These are phyloP conservation scores for Clostera curtula DNA, from an alignment of 2,888 invertebrate species.

Conservation along the genomic window DNA sequence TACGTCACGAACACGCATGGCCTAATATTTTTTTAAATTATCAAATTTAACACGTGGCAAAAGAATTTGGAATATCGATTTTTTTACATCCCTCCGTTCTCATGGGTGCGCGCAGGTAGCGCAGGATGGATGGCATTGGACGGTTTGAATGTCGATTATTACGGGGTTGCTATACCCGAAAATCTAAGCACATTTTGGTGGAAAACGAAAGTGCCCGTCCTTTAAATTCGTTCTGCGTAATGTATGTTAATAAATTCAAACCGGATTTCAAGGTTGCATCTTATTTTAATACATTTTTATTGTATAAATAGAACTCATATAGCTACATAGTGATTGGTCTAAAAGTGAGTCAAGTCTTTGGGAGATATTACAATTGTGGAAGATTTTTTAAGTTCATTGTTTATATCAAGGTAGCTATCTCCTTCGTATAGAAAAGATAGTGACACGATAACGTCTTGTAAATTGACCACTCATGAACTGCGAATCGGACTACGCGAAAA, in stretches of 20 bases:
- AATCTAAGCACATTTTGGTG: constrained; percentile 1
- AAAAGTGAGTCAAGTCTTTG: no score
- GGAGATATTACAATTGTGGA: no score
- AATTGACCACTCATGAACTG: constrained; percentile 26
- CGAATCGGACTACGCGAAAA: constrained; percentile 34
- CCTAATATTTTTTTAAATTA: constrained; percentile 25
- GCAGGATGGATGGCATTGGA: constrained; percentile 60
- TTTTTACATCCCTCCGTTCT: constrained; percentile 23
- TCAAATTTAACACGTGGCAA: constrained; percentile 39
- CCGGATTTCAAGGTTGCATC: constrained; percentile 1
- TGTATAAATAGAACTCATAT: background rate
- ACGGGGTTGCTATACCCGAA: constrained; percentile 36
- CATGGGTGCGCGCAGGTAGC: constrained; percentile 48
- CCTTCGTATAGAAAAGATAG: no score
- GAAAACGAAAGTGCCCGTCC: background rate
- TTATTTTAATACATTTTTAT: background rate
- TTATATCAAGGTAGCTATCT: no score
- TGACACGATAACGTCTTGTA: constrained; percentile 9
- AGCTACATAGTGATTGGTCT: no score
- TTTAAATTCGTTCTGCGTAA: background rate
- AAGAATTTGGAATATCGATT: constrained; percentile 21
- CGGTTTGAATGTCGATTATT: constrained; percentile 56
- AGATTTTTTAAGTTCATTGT: no score
- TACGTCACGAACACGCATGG: constrained; percentile 29
- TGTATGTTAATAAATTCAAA: background rate